These are phyloP conservation scores for Galeopsomyia nigrocyanea DNA, from an alignment of 2,888 invertebrate genomes.

Conservation along the genomic window DNA sequence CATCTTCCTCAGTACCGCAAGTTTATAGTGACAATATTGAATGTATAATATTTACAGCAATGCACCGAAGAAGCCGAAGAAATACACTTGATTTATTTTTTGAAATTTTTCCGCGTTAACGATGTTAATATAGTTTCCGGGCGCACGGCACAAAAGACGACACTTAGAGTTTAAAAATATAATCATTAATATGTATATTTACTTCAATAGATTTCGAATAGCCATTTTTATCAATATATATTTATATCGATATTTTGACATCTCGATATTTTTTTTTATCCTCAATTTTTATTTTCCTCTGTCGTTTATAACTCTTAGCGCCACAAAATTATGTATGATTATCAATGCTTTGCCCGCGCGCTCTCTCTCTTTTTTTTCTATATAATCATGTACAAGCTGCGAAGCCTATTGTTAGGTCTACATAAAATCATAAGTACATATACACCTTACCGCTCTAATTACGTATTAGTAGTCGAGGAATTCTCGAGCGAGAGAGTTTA, in stretches of 20 bases:
- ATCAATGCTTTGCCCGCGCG: neutral
- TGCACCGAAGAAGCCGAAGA: constrained; percentile 51
- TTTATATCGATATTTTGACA: constrained; percentile 52
- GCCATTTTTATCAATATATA: constrained; percentile 56
- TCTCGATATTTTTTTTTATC: constrained; percentile 41
- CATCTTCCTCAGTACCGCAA: constrained; percentile 24
- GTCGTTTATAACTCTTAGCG: constrained; percentile 41
- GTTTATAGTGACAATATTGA: constrained; percentile 37
- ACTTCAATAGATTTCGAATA: constrained; percentile 62
- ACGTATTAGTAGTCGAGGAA: constrained; percentile 26
- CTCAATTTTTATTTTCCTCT: constrained; percentile 52
- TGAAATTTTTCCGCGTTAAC: no score
- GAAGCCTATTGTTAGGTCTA: constrained; percentile 21
- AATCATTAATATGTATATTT: constrained; percentile 61
- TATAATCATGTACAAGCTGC: constrained; percentile 10
- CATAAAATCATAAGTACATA: constrained; percentile 25
- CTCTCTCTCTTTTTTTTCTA: constrained; percentile 3
- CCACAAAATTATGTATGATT: constrained; percentile 20
- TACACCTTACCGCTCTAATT: constrained; percentile 14
- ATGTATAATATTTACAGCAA: constrained; percentile 64
- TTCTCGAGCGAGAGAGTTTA: neutral
- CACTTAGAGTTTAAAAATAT: constrained; percentile 70
- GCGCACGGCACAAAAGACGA: constrained; percentile 65
- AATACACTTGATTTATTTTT: constrained; percentile 24
- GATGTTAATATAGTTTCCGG: constrained; percentile 23